Evolutionary conservation across 2,113 vertebrate genomes (phyloP).

Genomic region (Indicator indicator): DNA sequence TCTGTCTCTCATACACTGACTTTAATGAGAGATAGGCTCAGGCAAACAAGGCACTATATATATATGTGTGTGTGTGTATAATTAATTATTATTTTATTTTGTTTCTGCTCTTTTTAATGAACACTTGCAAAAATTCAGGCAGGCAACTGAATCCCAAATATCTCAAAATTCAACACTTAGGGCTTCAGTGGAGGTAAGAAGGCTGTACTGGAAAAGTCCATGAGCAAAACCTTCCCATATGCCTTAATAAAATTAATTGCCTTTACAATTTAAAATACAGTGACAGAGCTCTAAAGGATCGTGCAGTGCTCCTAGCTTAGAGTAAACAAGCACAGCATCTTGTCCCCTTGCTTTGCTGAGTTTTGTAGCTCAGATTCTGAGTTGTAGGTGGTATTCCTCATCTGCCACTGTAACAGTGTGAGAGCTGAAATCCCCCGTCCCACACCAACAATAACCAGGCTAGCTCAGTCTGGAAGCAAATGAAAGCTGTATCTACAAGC

Average conservation of each 20-base stretch:
- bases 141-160: not conserved
- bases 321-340: fast-evolving
- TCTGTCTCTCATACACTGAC: not conserved
- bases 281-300: not conserved
- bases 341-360: not conserved
- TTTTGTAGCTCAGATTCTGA: not conserved
- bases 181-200: not conserved
- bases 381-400: not conserved
- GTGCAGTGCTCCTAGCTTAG: not conserved
- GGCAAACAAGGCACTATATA: not conserved
- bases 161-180: not conserved
- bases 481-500: no score
- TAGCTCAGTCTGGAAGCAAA: no score
- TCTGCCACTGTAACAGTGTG: not conserved
- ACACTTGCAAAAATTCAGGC: not conserved
- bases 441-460: no score
- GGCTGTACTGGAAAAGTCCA: not conserved
- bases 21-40: not conserved
- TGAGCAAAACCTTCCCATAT: not conserved
- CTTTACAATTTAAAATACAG: not conserved
- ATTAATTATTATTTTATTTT: not conserved
- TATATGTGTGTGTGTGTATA: not conserved
- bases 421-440: no score
- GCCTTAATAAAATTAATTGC: not conserved
- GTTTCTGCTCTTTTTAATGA: not conserved